Base-by-base conservation (phyloP, 2,888 invertebrate genomes). In the Cosmia trapezina region DNA sequence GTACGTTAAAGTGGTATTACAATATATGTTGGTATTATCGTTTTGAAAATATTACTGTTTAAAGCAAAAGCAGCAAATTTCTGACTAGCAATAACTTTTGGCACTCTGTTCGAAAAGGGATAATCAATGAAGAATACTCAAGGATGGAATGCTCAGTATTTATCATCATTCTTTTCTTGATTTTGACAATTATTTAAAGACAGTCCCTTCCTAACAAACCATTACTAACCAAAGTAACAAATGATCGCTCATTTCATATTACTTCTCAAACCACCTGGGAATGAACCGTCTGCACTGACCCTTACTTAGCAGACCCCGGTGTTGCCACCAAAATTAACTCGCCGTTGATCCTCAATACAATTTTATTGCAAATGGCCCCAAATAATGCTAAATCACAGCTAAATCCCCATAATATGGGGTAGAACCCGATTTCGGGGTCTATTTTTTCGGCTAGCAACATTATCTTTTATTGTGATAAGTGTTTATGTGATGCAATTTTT, bases 291-390 rank as follows among this genome's bases (percentile, higher is more conserved):
- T 81, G 73, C 76, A 84, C 85, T 85, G 87, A 86, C 89, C 87
- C 85, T 81, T 78, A 77, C 81, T 82, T 73, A 83, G 49, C 81
- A 74, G 81, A 83, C 86, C 90, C 86, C 86, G 73, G 85, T 86
- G 86, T 86, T 88, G 87, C 91, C 89, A 89, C 83, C 89, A 83
- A 92, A 93, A 95, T 94, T 93, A 94, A 92, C 93, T 90, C 80
- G 85, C 86, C 83, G 82, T 87, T 91, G 89, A 93, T 92, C 93
- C 94, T 89, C 93, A 91, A 91, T 93, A 91, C 91, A 90, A 90
- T 94, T 93, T 94, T 94, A 94, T 94, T 94, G 94, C 94, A 91
- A 93, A 94, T 90, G 91, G 92, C 88, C 76, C 83, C 89, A 88
- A 90, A 92, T 94, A 94, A 94, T 93, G 92, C 89, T 94, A 94